phyloP scores from a whole-genome alignment of 2,113 vertebrate genomes.

The Tachycineta bicolor region DNA sequence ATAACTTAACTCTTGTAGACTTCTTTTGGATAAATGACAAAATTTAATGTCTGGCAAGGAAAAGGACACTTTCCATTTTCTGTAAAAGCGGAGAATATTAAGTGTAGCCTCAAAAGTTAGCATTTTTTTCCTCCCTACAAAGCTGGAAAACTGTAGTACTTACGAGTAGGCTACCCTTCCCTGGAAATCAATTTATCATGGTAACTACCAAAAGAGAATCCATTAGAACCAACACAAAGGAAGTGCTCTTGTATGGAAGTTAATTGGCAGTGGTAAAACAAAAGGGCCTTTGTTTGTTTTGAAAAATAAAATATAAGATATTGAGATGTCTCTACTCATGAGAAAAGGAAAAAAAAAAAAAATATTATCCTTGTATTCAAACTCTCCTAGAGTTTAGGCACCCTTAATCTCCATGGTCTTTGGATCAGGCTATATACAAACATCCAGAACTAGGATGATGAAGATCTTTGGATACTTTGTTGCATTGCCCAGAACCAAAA shows the following conservation, averaged over 20 bases:
- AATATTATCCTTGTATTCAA: neutral
- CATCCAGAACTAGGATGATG: neutral
- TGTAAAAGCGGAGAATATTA: neutral
- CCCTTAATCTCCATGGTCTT: neutral
- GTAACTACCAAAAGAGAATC: neutral
- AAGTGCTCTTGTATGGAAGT: conserved; percentile 12
- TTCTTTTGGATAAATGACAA: neutral
- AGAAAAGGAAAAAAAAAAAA: neutral
- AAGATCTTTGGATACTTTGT: neutral
- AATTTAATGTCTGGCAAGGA: neutral
- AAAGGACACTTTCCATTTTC: neutral
- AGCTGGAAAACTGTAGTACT: neutral
- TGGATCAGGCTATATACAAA: neutral
- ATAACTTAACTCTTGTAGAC: neutral
- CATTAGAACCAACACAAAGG: conserved; percentile 18
- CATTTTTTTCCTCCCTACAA: neutral
- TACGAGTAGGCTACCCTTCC: neutral
- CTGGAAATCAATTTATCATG: conserved; percentile 15
- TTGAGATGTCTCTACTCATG: neutral
- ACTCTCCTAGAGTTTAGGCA: neutral
- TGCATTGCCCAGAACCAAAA: neutral
- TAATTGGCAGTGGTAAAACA: conserved; percentile 9
- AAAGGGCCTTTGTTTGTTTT: neutral
- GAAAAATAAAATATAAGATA: neutral
- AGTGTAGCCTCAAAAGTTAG: neutral